A percentile compares a stretch with the other conserved stretches of the same genome.
phyloP scores from a whole-genome alignment of 2,888 invertebrate species.

The Boloria selene region DNA sequence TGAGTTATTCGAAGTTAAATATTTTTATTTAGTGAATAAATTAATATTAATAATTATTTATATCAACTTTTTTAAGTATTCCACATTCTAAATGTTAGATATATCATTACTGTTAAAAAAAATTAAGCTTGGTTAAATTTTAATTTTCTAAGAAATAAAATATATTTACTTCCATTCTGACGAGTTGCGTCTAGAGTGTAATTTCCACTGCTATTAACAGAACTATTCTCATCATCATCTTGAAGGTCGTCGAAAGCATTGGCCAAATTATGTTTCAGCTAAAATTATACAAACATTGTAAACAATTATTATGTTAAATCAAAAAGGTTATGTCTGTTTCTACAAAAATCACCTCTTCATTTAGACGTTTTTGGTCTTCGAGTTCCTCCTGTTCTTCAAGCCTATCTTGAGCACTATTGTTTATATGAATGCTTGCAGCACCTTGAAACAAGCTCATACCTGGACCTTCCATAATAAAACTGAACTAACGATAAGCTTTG shows the following conservation, averaged over 20 bases:
- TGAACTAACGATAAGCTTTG: constrained; percentile 1
- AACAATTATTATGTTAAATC: constrained; percentile 18
- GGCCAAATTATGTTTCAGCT: constrained; percentile 85
- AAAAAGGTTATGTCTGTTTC: constrained; percentile 3
- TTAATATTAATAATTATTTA: no score
- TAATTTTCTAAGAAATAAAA: neutral
- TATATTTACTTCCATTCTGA: constrained; percentile 53
- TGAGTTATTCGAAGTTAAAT: no score
- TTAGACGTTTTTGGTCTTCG: constrained; percentile 85
- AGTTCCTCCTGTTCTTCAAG: constrained; percentile 86
- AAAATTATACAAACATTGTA: constrained; percentile 37
- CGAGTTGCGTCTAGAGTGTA: constrained; percentile 66
- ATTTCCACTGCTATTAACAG: constrained; percentile 82
- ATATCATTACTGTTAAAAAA: no score
- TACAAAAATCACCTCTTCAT: constrained; percentile 82
- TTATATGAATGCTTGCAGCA: constrained; percentile 84
- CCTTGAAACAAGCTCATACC: constrained; percentile 88
- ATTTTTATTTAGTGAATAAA: no score
- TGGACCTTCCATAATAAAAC: constrained; percentile 79
- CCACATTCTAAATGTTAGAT: no score
- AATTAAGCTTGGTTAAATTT: neutral
- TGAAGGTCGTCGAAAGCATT: constrained; percentile 87
- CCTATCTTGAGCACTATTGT: constrained; percentile 83
- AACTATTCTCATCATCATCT: constrained; percentile 85
- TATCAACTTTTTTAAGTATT: no score